These are phyloP conservation scores for Struthidea cinerea DNA, from an alignment of 2,113 vertebrate species.

Conservation along the genomic window DNA sequence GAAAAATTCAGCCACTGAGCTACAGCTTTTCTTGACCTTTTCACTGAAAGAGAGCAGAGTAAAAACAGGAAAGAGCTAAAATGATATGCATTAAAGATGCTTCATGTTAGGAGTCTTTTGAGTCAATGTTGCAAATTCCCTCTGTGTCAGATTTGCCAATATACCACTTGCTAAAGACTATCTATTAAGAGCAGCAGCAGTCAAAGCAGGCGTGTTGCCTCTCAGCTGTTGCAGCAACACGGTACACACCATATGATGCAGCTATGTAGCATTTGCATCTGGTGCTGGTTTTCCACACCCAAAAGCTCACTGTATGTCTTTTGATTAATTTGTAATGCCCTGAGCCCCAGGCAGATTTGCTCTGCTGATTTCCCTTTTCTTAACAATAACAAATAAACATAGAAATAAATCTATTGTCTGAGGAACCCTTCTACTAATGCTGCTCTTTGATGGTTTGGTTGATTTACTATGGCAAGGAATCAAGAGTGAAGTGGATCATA, in stretches of 20 bases:
- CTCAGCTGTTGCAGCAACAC: neutral
- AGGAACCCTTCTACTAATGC: constrained; percentile 21
- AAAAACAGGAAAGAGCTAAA: constrained; percentile 48
- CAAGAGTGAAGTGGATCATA: constrained; percentile 39
- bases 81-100: constrained; percentile 18
- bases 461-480: constrained; percentile 20
- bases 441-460: constrained; percentile 44
- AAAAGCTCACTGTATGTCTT: neutral
- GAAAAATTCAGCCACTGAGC: constrained; percentile 34
- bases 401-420: constrained; percentile 22
- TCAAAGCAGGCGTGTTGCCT: neutral
- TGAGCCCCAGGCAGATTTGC: neutral
- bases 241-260: neutral
- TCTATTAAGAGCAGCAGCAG: neutral
- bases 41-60: constrained; percentile 38
- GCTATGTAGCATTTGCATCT: neutral
- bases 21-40: constrained; percentile 57
- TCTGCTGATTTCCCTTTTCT: constrained; percentile 29
- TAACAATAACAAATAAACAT: constrained; percentile 31
- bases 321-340: neutral
- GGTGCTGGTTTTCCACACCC: neutral
- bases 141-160: neutral
- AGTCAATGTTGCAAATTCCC: constrained; percentile 22
- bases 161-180: neutral
- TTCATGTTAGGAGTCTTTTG: constrained; percentile 31